These are phyloP conservation scores for Syrmaticus mikado DNA, from an alignment of 2,113 vertebrate genomes.

Conservation along the genomic window DNA sequence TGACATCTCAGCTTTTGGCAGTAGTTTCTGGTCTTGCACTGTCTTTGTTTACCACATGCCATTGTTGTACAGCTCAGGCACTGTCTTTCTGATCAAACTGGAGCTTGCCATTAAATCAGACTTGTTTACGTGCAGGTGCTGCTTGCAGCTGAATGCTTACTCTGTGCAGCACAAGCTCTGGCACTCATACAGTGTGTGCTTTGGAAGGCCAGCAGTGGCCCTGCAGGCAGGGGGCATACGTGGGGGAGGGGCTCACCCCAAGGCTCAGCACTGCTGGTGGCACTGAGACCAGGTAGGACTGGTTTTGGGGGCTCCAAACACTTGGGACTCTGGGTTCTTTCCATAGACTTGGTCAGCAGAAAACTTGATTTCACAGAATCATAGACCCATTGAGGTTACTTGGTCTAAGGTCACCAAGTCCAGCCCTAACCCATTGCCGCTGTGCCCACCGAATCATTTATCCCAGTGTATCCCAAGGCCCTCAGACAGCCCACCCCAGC, in stretches of 20 bases:
- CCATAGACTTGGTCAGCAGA: neutral
- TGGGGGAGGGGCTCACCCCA: neutral
- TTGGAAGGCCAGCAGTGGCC: neutral
- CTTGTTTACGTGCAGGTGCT: rapidly evolving
- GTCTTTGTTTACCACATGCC: neutral
- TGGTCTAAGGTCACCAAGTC: too few relatives aligned
- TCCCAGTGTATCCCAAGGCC: neutral
- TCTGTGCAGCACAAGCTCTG: rapidly evolving
- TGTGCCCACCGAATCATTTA: neutral
- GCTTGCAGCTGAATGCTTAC: neutral
- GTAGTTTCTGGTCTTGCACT: neutral
- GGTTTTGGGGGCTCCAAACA: neutral
- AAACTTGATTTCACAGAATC: neutral
- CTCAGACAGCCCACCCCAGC: neutral
- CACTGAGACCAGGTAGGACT: neutral
- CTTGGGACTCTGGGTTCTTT: neutral
- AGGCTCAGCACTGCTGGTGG: neutral
- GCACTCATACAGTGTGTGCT: rapidly evolving
- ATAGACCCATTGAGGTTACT: too few relatives aligned
- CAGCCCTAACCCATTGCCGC: too few relatives aligned
- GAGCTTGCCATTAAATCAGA: rapidly evolving
- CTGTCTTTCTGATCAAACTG: neutral
- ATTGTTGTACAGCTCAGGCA: neutral
- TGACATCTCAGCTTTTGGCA: neutral
- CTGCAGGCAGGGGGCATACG: neutral